Evolutionary conservation across 2,113 vertebrate genomes (phyloP), one percentile per base, ranked within the genome.

Genomic region (Kobus ellipsiprymnus): DNA sequence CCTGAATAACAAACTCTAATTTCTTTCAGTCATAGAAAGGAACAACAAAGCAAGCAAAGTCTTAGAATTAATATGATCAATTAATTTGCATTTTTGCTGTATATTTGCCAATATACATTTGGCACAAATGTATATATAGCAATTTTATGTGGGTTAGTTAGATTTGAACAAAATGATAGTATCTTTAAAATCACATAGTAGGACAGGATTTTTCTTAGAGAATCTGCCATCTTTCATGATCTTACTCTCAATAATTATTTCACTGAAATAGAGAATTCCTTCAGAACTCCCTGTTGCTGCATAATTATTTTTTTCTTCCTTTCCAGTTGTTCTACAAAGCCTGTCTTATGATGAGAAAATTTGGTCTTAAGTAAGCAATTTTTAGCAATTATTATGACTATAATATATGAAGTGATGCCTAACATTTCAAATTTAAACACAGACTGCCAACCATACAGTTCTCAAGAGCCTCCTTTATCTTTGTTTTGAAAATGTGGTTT

Each of bases 401-500:
- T 48, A 83, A 86, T 48, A 59, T 48, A 54, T 44, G 14, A n/a
- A 77, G 59, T 36, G 44, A 85, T 81, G 36, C 11, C 36, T 62
- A 93, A 60, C 8, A 86, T 74, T 94, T 88, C 50, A 95, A 14
- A 78, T 55, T 93, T 93, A 78, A 94, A 89, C 13, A 87, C 3
- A 87, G 57, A 59, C 14, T 90, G 52, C 25, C 36, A 93, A 44
- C 11, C 33, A 77, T 60, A 36, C 1, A 23, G 13, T 11, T 82
- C 23, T 87, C 19, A 52, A 90, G 23, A 74, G 50, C 2, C 29
- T 86, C 54, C 10, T 64, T 80, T 74, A 54, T 88, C 33, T 96
- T 97, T 92, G 29, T 95, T 94, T 91, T 90, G 74, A 82, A 87
- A 62, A 80, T 83, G 8, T 91, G 78, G 25, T 84, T 96, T 84